phyloP scores from a whole-genome alignment of 2,797 vertebrate genomes.

The Argyrosomus regius region DNA sequence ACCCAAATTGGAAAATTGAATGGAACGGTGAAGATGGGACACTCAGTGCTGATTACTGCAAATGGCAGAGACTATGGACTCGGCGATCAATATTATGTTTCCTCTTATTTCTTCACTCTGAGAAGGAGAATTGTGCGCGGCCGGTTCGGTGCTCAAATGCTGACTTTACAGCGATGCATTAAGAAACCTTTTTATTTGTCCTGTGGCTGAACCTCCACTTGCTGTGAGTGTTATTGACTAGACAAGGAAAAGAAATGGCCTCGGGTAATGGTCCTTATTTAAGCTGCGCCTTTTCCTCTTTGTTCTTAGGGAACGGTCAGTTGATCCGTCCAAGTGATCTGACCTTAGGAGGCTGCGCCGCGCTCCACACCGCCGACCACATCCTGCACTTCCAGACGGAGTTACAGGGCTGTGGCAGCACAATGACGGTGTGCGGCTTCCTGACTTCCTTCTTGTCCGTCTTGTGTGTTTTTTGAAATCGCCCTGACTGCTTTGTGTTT shows the following conservation, averaged over 20 bases:
- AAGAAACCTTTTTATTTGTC: conserved; percentile 56
- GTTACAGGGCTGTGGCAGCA: conserved; percentile 74
- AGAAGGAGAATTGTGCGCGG: conserved; percentile 10
- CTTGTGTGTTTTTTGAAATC: not conserved
- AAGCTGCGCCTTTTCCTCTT: conserved; percentile 14
- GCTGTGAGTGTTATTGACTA: conserved; percentile 61
- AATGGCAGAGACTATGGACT: conserved; percentile 52
- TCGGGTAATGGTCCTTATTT: conserved; percentile 44
- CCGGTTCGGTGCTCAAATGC: conserved; percentile 12
- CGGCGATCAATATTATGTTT: conserved; percentile 59
- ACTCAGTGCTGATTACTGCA: conserved; percentile 57
- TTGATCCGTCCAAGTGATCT: conserved; percentile 69
- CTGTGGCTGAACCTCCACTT: conserved; percentile 56
- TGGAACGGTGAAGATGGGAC: conserved; percentile 44
- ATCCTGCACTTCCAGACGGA: conserved; percentile 65
- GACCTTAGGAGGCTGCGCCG: conserved; percentile 76
- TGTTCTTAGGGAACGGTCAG: conserved; percentile 71
- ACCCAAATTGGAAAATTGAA: conserved; percentile 39
- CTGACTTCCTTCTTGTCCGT: not conserved
- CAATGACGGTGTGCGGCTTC: conserved; percentile 31
- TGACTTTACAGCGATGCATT: conserved; percentile 53
- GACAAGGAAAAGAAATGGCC: conserved; percentile 28
- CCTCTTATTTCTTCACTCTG: conserved; percentile 56
- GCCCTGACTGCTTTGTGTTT: not conserved
- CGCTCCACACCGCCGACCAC: not conserved